These are phyloP conservation scores for Anastatus disparis DNA, from an alignment of 1,140 invertebrate species.

Conservation along the genomic window DNA sequence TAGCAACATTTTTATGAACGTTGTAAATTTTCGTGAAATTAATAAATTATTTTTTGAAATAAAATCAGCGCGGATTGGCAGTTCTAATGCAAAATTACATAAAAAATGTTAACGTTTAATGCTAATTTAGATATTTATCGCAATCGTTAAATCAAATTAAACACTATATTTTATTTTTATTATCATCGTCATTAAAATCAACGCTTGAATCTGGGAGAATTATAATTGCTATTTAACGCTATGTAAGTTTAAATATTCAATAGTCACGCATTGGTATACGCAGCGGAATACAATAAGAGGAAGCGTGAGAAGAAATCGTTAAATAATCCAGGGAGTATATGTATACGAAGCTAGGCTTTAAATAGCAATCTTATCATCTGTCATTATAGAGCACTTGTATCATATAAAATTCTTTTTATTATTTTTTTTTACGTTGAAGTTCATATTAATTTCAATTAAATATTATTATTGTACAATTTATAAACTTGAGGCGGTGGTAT, in stretches of 20 bases:
- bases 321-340: slow-evolving; percentile 31
- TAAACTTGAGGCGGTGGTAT: too few relatives aligned
- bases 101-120: slow-evolving; percentile 26
- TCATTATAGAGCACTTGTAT: slow-evolving; percentile 38
- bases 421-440: too few relatives aligned
- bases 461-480: too few relatives aligned
- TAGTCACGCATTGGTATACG: slow-evolving; percentile 9
- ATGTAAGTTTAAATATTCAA: slow-evolving; percentile 28
- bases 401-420: too few relatives aligned
- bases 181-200: slow-evolving; percentile 29
- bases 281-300: slow-evolving; percentile 37
- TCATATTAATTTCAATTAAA: too few relatives aligned
- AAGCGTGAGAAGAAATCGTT: slow-evolving; percentile 44
- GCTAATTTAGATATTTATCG: slow-evolving; percentile 20
- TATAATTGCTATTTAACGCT: slow-evolving; percentile 28
- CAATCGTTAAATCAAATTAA: slow-evolving; percentile 46
- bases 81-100: slow-evolving; percentile 17
- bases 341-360: too few relatives aligned
- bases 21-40: slow-evolving; percentile 12
- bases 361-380: slow-evolving; percentile 34
- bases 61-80: slow-evolving; percentile 22
- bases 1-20: slow-evolving; percentile 11
- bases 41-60: slow-evolving; percentile 18
- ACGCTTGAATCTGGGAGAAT: slow-evolving; percentile 12
- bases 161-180: too few relatives aligned